Evolutionary conservation across 2,888 invertebrate genomes (phyloP).

Genomic region (Gisinianus flammeolus): DNA sequence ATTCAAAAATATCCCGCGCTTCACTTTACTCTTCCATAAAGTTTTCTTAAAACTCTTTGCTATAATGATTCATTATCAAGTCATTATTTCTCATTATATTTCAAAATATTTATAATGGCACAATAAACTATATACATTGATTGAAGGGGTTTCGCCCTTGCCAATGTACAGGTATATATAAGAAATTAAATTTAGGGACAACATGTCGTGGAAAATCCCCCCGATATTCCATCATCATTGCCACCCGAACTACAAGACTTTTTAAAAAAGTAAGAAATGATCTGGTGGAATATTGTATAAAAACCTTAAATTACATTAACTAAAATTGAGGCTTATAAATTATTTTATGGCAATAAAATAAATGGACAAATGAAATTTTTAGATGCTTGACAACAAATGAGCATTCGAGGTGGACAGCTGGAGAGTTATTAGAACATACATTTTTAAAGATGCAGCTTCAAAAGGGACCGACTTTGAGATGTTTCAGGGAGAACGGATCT

Average conservation of each 20-base stretch:
- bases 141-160: no score
- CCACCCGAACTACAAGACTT: conserved; percentile 74
- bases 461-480: conserved; percentile 57
- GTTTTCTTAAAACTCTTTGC: no score
- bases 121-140: no score
- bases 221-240: conserved; percentile 68
- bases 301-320: no score
- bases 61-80: no score
- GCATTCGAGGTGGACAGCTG: conserved; percentile 75
- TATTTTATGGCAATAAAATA: neutral
- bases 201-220: conserved; percentile 64
- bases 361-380: conserved; percentile 41
- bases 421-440: conserved; percentile 76
- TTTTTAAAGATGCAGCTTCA: conserved; percentile 70
- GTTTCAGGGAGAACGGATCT: conserved; percentile 57
- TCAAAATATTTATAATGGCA: no score
- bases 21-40: no score
- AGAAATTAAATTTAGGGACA: conserved; percentile 69
- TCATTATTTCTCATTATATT: no score
- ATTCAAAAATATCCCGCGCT: no score
- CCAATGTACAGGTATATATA: no score
- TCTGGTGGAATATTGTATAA: no score
- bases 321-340: no score
- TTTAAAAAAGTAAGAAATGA: conserved; percentile 68
- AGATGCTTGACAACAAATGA: conserved; percentile 76